Percentiles rank a stretch among this genome's conserved stretches.
Evolutionary conservation across 2,797 vertebrate genomes (phyloP).

Genomic region (Sciaenops ocellatus): DNA sequence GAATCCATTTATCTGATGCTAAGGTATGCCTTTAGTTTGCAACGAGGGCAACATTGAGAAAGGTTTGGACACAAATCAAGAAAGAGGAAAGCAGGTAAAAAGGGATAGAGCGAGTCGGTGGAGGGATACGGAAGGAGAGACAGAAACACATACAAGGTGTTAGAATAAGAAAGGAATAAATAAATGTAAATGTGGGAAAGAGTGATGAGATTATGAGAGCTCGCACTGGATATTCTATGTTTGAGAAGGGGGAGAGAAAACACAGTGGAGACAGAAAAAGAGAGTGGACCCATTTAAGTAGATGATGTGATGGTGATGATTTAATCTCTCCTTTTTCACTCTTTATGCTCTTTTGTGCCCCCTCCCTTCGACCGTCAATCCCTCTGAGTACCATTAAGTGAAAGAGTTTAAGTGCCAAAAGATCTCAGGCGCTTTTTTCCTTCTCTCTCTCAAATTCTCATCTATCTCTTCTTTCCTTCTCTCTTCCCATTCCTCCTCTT

Average conservation of each 20-base stretch:
- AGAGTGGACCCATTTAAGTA: constrained; percentile 88
- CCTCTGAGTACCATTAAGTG: constrained; percentile 93
- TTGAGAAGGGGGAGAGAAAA: constrained; percentile 90
- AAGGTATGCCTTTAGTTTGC: constrained; percentile 87
- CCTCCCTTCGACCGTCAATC: constrained; percentile 85
- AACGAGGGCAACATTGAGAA: constrained; percentile 28
- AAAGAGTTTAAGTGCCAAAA: constrained; percentile 93
- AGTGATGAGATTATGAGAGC: constrained; percentile 74
- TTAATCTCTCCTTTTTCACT: constrained; percentile 92
- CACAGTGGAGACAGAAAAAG: constrained; percentile 90
- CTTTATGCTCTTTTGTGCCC: constrained; percentile 79
- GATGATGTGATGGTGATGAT: constrained; percentile 90
- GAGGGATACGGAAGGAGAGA: constrained; percentile 21
- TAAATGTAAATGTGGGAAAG: constrained; percentile 41
- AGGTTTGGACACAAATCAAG: constrained; percentile 64
- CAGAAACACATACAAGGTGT: constrained; percentile 16
- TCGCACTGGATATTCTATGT: constrained; percentile 68
- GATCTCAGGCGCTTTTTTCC: constrained; percentile 86
- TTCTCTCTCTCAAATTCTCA: constrained; percentile 68
- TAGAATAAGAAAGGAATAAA: constrained; percentile 33
- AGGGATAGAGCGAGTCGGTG: not conserved
- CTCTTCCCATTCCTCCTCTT: constrained; percentile 34
- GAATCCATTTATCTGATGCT: constrained; percentile 95
- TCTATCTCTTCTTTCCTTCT: constrained; percentile 58
- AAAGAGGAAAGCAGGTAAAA: constrained; percentile 33